Conservation (phyloP, 2,888 invertebrate genomes). For the Nephrotoma flavescens region DNA sequence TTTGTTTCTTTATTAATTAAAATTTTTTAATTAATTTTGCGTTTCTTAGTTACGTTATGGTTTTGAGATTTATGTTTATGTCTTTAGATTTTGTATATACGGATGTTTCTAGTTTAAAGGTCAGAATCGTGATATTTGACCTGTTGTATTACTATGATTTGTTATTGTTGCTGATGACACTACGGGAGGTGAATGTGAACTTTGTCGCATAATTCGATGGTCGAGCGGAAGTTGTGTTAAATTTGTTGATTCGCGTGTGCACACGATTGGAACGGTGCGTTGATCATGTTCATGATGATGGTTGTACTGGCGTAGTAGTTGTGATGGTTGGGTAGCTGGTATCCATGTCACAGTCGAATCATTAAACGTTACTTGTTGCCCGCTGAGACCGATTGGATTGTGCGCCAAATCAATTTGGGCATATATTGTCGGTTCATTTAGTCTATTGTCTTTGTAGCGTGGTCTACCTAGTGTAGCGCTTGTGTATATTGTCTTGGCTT, state of each 20-base stretch:
- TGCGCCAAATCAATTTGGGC: constrained; percentile 7
- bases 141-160: background rate
- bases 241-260: constrained; percentile 5
- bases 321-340: constrained; percentile 1
- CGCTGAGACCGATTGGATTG: background rate
- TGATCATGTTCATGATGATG: background rate
- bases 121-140: background rate
- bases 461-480: constrained; percentile 9
- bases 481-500: constrained; percentile 7
- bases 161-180: background rate
- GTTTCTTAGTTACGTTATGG: background rate
- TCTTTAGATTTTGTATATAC: too few species aligned
- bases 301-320: background rate
- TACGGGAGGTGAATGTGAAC: background rate
- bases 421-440: constrained; percentile 9
- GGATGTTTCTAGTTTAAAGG: background rate
- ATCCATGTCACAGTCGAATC: constrained; percentile 4
- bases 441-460: constrained; percentile 7
- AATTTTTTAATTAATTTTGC: background rate
- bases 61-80: background rate
- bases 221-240: constrained; percentile 2
- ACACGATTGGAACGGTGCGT: constrained; percentile 3
- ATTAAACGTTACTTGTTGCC: background rate
- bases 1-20: background rate
- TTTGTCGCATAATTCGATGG: background rate